Conservation (phyloP, 2,797 vertebrate genomes). For the Chaunax sp. region DNA sequence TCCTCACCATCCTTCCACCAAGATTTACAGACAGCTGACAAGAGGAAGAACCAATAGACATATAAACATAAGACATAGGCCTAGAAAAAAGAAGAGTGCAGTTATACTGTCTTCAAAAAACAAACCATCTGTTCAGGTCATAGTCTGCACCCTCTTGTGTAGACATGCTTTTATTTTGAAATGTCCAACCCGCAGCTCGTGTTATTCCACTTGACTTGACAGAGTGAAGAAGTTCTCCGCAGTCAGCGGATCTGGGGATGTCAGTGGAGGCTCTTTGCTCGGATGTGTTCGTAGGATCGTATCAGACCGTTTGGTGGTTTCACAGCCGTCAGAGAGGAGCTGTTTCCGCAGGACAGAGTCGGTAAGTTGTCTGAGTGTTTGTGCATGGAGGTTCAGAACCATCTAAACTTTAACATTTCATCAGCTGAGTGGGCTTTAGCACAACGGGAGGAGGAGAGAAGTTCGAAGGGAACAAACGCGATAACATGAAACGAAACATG, state of each 20-base stretch:
- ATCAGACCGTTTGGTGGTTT: neutral
- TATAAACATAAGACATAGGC: no score
- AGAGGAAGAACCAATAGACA: no score
- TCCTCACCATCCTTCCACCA: no score
- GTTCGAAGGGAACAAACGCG: neutral
- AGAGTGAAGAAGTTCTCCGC: conserved; percentile 35
- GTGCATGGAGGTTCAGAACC: neutral
- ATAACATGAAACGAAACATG: neutral
- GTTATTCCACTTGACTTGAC: conserved; percentile 4
- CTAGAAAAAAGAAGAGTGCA: no score
- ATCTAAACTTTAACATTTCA: neutral
- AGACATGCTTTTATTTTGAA: conserved; percentile 47
- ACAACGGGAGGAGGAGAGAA: neutral
- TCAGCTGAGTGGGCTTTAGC: neutral
- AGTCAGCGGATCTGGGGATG: conserved; percentile 25
- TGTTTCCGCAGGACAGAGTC: neutral
- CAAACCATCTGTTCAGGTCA: no score
- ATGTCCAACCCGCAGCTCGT: accelerated
- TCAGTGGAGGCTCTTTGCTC: no score
- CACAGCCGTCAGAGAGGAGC: neutral
- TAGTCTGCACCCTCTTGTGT: no score
- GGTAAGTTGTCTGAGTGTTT: conserved; percentile 42
- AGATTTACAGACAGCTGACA: no score
- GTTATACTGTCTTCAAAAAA: no score
- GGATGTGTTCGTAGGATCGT: conserved; percentile 10